Evolutionary conservation across 1,140 invertebrate species (phyloP), one percentile per base, ranked within the genome.

Genomic region (Ptiloglossa arizonensis): DNA sequence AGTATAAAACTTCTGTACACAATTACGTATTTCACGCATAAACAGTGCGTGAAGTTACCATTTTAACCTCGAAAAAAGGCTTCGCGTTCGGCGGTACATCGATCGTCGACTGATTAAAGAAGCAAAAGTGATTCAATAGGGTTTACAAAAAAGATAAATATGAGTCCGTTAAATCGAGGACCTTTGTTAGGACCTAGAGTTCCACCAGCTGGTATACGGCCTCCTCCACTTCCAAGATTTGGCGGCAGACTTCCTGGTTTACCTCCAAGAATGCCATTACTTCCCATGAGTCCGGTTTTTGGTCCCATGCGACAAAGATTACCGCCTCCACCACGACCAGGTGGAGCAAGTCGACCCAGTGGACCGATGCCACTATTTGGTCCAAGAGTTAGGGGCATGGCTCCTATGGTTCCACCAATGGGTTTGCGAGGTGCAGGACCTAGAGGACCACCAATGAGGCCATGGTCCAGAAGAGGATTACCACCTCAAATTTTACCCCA

Each of bases 161-260:
- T 90, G 90, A 91, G 89, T 66, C 89, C 89, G 19, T 74, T 89
- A 13, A 91, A 91, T 29, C 83, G 87, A 68, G 90, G 88, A 52
- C 85, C 89, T 0, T 52, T 89, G 0, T 48, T 90, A 67, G 87
- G 86, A 6, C 82, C 87, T 15, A 75, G 89, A 71, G 69, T 87
- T 57, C 85, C 89, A 24, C 70, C 87, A 22, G 70, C 63, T 9
- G 87, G 83, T 0, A 81, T 87, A 77, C 82, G 90, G 8, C 88
- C 87, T 0, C 82, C 82, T 41, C 87, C 87, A 24, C 84, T 81
- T 38, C 88, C 88, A 8, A 82, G 90, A 22, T 91, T 89, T 38
- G 90, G 86, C 9, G 80, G 82, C 19, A 85, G 87, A 63, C 68
- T 87, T 35, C 88, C 82, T n/a, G 70, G 88, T 57, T 86, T 88